These are phyloP conservation scores for Holothuria glaberrima DNA, from an alignment of 35 echinoderm and acorn worm genomes.

Conservation along the genomic window DNA sequence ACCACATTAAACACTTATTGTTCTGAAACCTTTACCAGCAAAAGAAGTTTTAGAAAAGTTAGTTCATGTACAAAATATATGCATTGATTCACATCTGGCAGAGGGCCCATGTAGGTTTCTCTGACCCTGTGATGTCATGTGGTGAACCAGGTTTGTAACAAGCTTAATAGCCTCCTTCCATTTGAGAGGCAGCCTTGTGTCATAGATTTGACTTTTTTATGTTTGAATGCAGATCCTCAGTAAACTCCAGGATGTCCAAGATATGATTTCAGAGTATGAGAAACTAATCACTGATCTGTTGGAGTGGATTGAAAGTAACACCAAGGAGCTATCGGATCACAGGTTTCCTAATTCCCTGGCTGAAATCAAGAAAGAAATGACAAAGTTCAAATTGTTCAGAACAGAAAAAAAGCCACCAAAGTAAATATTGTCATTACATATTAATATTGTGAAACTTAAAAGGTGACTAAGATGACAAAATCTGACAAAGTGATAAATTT, in stretches of 20 bases:
- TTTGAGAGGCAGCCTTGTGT: too few species aligned
- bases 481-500: too few species aligned
- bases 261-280: constrained; percentile 81
- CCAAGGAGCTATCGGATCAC: constrained; percentile 64
- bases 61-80: too few species aligned
- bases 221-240: constrained; percentile 67
- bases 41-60: too few species aligned
- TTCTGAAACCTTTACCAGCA: too few species aligned
- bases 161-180: too few species aligned
- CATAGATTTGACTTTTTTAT: neutral
- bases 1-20: too few species aligned
- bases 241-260: constrained; percentile 79
- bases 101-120: too few species aligned
- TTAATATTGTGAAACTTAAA: neutral
- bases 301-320: constrained; percentile 86
- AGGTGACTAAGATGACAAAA: neutral
- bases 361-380: constrained; percentile 87
- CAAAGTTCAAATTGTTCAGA: constrained; percentile 84
- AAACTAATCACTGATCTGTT: constrained; percentile 74
- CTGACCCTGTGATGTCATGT: too few species aligned
- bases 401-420: constrained; percentile 95
- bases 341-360: constrained; percentile 89
- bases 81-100: too few species aligned
- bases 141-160: too few species aligned
- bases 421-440: constrained; percentile 40